A percentile compares a stretch with the other conserved stretches of the same genome.
These are phyloP conservation scores for Scelioninae gen. 1 DNA, from an alignment of 2,888 invertebrate genomes.

Conservation along the genomic window DNA sequence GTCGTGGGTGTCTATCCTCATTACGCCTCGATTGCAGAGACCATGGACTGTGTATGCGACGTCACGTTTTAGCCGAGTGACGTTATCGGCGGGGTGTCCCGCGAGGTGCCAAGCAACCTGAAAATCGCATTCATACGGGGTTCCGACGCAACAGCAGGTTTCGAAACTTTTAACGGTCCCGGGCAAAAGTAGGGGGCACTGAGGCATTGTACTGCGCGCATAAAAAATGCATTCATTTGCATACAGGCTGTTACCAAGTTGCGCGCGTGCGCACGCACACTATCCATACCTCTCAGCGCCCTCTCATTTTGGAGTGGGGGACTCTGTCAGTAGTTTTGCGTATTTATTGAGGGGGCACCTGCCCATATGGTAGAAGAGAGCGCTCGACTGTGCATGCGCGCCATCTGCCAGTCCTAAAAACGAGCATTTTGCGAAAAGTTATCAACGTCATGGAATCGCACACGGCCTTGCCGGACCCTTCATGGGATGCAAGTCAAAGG, in stretches of 20 bases:
- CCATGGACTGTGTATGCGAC: conserved; percentile 18
- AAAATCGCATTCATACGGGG: conserved; percentile 74
- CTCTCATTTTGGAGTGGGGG: too few species aligned
- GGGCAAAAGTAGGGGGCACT: conserved; percentile 57
- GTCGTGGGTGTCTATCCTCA: conserved; percentile 53
- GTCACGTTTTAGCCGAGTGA: conserved; percentile 15
- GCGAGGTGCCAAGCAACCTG: conserved; percentile 70
- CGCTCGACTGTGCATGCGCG: conserved; percentile 71
- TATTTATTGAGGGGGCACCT: conserved; percentile 78
- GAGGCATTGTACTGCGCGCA: conserved; percentile 79
- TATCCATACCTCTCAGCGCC: conserved; percentile 57
- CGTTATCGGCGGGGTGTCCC: conserved; percentile 52
- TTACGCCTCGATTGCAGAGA: conserved; percentile 18
- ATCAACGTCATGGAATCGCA: conserved; percentile 43
- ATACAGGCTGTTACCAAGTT: conserved; percentile 81
- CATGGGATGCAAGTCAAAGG: neutral
- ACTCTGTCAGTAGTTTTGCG: too few species aligned
- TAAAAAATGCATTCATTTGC: conserved; percentile 83
- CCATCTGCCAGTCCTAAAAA: conserved; percentile 78
- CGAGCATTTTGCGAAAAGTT: conserved; percentile 25
- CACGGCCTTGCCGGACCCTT: conserved; percentile 38
- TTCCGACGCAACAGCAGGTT: conserved; percentile 81
- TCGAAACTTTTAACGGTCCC: conserved; percentile 83
- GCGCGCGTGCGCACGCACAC: conserved; percentile 73
- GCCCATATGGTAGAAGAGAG: conserved; percentile 80